These are phyloP conservation scores for Pachypsylla venusta DNA, from an alignment of 1,140 invertebrate genomes.

Conservation along the genomic window DNA sequence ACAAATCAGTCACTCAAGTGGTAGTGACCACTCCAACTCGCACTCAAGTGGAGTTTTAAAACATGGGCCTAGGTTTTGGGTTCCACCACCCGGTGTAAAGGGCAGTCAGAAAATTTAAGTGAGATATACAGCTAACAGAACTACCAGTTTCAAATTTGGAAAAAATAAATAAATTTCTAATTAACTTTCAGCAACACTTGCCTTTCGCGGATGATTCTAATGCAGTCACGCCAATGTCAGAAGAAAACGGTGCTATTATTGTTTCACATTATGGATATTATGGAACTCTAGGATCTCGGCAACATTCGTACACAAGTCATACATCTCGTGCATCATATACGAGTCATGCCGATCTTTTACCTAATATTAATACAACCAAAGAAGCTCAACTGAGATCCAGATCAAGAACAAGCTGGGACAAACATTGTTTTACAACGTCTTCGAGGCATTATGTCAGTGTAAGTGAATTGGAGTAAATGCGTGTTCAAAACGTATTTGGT, in stretches of 20 bases:
- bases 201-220: constrained; percentile 95
- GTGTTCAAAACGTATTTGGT: constrained; percentile 13
- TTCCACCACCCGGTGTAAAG: neutral
- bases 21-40: too few relatives aligned
- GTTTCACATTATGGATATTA: constrained; percentile 65
- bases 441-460: constrained; percentile 14
- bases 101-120: constrained; percentile 17
- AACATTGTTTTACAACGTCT: neutral
- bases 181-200: constrained; percentile 65
- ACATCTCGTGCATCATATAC: constrained; percentile 82
- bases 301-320: constrained; percentile 88
- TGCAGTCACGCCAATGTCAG: constrained; percentile 94
- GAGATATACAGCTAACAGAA: too few relatives aligned
- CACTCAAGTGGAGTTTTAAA: too few relatives aligned
- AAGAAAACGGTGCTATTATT: constrained; percentile 89
- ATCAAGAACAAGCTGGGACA: constrained; percentile 36
- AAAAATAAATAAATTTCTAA: too few relatives aligned
- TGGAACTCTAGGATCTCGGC: constrained; percentile 49
- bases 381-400: constrained; percentile 62
- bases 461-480: neutral
- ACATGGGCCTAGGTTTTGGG: too few relatives aligned
- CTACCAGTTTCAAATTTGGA: too few relatives aligned
- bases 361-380: constrained; percentile 55
- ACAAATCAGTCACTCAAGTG: too few relatives aligned
- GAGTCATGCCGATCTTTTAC: constrained; percentile 74